Evolutionary conservation across 2,797 vertebrate species (phyloP), one percentile per base, ranked within the genome.

Genomic region (Eleutherodactylus coqui): DNA sequence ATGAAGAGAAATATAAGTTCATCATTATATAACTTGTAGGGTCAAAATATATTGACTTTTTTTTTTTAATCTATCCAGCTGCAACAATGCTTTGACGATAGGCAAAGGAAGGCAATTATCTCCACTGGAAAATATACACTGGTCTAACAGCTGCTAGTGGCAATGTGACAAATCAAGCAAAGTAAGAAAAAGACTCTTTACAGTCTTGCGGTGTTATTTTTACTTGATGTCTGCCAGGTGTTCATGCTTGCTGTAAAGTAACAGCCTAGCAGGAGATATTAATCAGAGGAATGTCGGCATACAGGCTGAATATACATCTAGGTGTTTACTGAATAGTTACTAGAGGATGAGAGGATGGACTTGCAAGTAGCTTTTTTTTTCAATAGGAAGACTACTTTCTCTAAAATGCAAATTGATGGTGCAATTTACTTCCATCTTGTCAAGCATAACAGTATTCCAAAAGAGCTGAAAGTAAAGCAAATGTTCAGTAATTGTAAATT

Each of bases 151-250:
- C 93, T 95, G 94, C 89, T 90, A 88, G 90, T 93, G 92, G 93
- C 93, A 93, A 91, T 88, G 92, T 93, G 93, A 94, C 93, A 95
- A 90, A 91, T 87, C 79, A 89, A 93, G 90, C 94, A 79, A 69
- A 72, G 45, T 55, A 92, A 95, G 90, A 92, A 94, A 92, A 92
- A 95, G 92, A 92, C 88, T 89, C 83, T 88, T 88, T 89, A 90
- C 90, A 93, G 93, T 93, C 93, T 91, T 90, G 93, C 92, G 88
- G 87, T 93, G 93, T 93, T 95, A 93, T 94, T 94, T 93, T 89
- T 93, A 91, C 92, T 90, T 92, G 92, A 95, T 94, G 94, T 92
- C 93, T 95, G 91, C 94, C 94, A 95, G 93, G 93, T 94, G 94
- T 88, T 92, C 90, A 89, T 38, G 5, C 89, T 92, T 53, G 87